Conservation (phyloP, 2,888 invertebrate genomes). For the Ichneumoninae sp. region DNA sequence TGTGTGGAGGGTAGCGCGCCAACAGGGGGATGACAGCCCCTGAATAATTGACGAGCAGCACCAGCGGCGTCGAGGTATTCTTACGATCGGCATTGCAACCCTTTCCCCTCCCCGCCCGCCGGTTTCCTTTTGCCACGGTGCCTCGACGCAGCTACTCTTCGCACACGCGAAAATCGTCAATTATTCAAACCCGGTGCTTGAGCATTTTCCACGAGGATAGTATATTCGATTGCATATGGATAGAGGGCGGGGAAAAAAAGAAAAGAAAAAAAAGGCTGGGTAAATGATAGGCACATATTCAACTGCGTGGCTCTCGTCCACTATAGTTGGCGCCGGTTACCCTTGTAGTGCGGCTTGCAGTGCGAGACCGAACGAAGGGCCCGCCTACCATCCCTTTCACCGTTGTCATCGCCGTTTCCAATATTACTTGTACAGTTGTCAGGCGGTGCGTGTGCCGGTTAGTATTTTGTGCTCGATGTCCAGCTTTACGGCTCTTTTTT, state of each 20-base stretch:
- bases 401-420: conserved; percentile 24
- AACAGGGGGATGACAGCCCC: conserved; percentile 78
- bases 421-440: conserved; percentile 1
- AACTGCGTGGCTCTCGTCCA: conserved; percentile 28
- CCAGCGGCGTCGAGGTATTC: conserved; percentile 77
- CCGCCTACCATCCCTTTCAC: conserved; percentile 44
- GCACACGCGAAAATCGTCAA: conserved; percentile 57
- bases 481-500: conserved; percentile 8
- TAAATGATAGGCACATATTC: conserved; percentile 14
- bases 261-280: neutral
- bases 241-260: conserved; percentile 2
- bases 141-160: conserved; percentile 40
- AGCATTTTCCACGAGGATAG: conserved; percentile 60
- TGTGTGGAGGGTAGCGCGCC: conserved; percentile 48
- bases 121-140: conserved; percentile 41
- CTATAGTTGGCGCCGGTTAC: conserved; percentile 63
- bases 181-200: conserved; percentile 64
- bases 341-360: conserved; percentile 45
- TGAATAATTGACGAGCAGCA: conserved; percentile 79
- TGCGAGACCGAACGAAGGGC: conserved; percentile 25
- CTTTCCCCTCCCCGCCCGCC: conserved; percentile 69
- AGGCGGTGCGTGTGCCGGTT: neutral
- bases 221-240: conserved; percentile 57
- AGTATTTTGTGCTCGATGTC: neutral
- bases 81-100: conserved; percentile 78